Evolutionary conservation across 1,140 invertebrate species (phyloP), one percentile per base, ranked within the genome.

Genomic region (Triops longicaudatus): DNA sequence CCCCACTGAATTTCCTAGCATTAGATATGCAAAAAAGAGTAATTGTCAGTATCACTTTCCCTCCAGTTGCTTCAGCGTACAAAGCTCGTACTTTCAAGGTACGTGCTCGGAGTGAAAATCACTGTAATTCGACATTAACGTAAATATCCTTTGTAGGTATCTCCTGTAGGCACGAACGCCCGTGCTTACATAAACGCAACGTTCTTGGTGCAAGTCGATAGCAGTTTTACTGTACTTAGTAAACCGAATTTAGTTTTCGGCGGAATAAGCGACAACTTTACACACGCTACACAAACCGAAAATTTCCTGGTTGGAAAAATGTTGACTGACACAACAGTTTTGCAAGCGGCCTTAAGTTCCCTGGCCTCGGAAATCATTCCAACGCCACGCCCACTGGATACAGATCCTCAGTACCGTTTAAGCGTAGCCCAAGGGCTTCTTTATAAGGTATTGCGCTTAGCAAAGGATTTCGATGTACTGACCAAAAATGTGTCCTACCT

Each of bases 231-330:
- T 63, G 50, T 63, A 63, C 22, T 63, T 14, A 63, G 50, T 14
- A 63, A 63, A 63, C 50, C 50, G n/a, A 63, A 63, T 63, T n/a
- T 63, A 17, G 50, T 63, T 17, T 63, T 63, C 22, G 50, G n/a
- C 50, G 50, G 50, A 17, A 63, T 63, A 63, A 63, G 50, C 50
- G 50, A 63, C 50, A 63, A 10, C 17, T 63, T 63, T 22, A 3
- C 14, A 0, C 91, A 92, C 80, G 92, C 92, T 0, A 81, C 77
- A 0, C 83, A 87, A 14, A 90, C 91, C 0, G 92, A 95, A 83
- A 77, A 84, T n/a, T 89, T 86, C 81, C 81, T 95, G 0, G 37
- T 81, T n/a, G 89, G 88, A 0, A 88, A 88, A 83, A 81, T 81
- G 9, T 80, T 89, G 9, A 81, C 85, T 7, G 83, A 88, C 78